A percentile compares a stretch with the other conserved stretches of the same genome.
phyloP scores from a whole-genome alignment of 2,797 vertebrate genomes.

The Lutra lutra region DNA sequence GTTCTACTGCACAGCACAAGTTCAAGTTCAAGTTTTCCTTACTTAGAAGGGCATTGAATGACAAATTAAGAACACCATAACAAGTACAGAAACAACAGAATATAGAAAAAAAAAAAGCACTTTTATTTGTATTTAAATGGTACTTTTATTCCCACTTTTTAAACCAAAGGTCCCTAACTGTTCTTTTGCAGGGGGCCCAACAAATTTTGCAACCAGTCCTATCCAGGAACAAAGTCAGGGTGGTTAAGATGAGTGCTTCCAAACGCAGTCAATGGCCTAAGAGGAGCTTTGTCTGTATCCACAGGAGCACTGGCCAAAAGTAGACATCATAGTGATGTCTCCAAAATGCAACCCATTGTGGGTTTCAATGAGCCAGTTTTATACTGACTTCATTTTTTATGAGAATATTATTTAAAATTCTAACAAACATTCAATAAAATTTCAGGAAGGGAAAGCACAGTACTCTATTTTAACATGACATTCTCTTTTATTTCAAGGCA shows the following conservation, averaged over 20 bases:
- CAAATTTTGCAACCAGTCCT: background rate
- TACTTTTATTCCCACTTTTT: background rate
- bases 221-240: background rate
- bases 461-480: background rate
- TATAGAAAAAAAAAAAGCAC: background rate
- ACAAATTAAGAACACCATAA: background rate
- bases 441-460: background rate
- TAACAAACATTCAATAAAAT: background rate
- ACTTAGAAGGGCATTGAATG: background rate
- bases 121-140: background rate
- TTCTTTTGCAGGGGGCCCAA: background rate
- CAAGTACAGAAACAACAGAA: background rate
- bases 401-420: background rate
- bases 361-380: background rate
- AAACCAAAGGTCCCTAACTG: background rate
- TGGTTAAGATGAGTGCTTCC: background rate
- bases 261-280: rapidly evolving
- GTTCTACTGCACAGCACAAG: background rate
- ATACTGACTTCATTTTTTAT: background rate
- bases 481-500: background rate
- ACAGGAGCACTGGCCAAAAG: background rate
- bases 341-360: background rate
- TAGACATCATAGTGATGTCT: background rate
- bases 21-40: background rate
- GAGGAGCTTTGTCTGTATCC: rapidly evolving